phyloP scores from a whole-genome alignment of 2,797 vertebrate genomes.

The Stomatorhinus walkeri region DNA sequence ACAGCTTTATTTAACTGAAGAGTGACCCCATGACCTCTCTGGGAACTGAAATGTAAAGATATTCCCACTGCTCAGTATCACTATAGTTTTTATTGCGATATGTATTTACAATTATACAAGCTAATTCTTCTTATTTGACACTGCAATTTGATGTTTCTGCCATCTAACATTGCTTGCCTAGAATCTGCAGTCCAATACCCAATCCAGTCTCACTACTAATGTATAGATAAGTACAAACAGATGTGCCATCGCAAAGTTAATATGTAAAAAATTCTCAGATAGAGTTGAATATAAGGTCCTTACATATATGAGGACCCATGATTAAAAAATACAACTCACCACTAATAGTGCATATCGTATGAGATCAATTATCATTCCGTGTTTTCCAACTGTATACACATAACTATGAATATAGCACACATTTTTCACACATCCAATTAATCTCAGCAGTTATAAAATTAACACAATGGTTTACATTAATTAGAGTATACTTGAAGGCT shows the following conservation, averaged over 20 bases:
- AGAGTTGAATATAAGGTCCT: neutral
- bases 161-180: neutral
- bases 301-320: neutral
- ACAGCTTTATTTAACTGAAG: neutral
- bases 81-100: neutral
- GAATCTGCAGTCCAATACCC: neutral
- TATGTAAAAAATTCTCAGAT: neutral
- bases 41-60: neutral
- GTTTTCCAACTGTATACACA: neutral
- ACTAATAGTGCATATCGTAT: neutral
- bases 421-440: constrained; percentile 2
- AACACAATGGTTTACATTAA: neutral
- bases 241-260: neutral
- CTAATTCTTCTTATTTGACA: neutral
- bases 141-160: neutral
- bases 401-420: neutral
- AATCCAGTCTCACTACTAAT: neutral
- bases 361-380: neutral
- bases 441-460: neutral
- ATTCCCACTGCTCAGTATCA: neutral
- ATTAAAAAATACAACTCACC: neutral
- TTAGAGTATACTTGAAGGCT: neutral
- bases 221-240: neutral
- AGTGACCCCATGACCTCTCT: neutral
- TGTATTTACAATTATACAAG: neutral